Conservation (phyloP, 1,140 invertebrate species). For the Pinna nobilis region DNA sequence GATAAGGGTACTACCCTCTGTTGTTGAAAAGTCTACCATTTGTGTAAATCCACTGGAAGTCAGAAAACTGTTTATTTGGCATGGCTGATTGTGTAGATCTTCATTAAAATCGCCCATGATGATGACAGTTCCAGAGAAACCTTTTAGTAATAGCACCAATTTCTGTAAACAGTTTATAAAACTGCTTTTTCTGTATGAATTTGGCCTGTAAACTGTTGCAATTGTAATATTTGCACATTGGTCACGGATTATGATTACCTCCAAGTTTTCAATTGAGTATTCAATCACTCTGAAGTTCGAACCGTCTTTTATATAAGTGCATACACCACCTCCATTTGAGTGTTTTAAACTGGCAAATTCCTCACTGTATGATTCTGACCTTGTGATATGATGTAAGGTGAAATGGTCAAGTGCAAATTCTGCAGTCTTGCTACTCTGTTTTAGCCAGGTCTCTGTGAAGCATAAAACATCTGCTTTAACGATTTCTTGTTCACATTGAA, state of each 20-base stretch:
- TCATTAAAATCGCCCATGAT: slow-evolving; percentile 15
- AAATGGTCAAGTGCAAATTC: slow-evolving; percentile 1
- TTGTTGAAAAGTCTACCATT: slow-evolving; percentile 2
- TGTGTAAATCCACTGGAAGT: slow-evolving; percentile 3
- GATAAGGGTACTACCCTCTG: slow-evolving; percentile 10
- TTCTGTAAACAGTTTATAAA: slow-evolving; percentile 3
- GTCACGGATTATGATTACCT: too few species aligned
- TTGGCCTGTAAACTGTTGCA: background rate
- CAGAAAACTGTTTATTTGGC: background rate
- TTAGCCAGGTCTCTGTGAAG: slow-evolving; percentile 17
- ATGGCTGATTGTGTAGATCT: background rate
- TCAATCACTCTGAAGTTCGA: too few species aligned
- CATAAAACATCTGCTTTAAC: background rate
- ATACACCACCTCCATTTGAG: background rate
- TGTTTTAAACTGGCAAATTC: background rate
- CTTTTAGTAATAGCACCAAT: slow-evolving; percentile 3
- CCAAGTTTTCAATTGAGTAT: too few species aligned
- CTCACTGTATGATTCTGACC: background rate
- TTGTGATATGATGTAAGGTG: background rate
- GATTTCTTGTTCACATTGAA: background rate
- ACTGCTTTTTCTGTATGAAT: background rate
- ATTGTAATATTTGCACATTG: slow-evolving; percentile 8
- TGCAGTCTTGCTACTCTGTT: background rate
- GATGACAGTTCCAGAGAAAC: background rate
- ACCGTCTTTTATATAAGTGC: background rate